Evolutionary conservation across 2,888 invertebrate species (phyloP).

Genomic region (Campopleginae sp.): DNA sequence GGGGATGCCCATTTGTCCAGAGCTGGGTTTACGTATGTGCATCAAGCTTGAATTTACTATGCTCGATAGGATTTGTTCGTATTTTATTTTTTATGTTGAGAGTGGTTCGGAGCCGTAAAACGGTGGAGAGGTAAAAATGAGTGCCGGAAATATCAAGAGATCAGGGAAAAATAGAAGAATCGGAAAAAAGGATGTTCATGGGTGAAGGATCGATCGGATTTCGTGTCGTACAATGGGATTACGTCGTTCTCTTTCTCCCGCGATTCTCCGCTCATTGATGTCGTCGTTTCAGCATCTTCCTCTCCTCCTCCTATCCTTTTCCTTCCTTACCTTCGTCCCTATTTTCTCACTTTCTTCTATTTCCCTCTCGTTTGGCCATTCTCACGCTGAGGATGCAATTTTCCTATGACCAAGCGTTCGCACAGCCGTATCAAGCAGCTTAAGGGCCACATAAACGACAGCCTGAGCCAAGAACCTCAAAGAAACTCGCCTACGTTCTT

Average conservation of each 20-base stretch:
- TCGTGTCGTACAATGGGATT: constrained; percentile 67
- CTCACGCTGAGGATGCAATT: constrained; percentile 63
- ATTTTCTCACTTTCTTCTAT: constrained; percentile 26
- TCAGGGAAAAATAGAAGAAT: constrained; percentile 19
- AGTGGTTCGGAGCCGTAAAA: constrained; percentile 20
- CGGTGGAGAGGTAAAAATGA: neutral
- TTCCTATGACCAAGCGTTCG: constrained; percentile 53
- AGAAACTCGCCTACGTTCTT: constrained; percentile 45
- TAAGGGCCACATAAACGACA: constrained; percentile 65
- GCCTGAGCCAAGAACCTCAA: constrained; percentile 60
- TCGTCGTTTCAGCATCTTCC: constrained; percentile 47
- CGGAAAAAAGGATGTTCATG: constrained; percentile 27
- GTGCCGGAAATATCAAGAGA: constrained; percentile 54
- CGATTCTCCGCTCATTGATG: constrained; percentile 47
- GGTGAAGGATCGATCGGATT: constrained; percentile 54
- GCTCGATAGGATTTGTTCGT: constrained; percentile 4
- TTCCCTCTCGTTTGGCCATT: constrained; percentile 33
- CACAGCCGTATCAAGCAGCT: constrained; percentile 53
- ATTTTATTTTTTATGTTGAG: neutral
- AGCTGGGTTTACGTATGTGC: constrained; percentile 29
- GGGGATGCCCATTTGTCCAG: constrained; percentile 16
- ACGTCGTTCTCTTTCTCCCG: constrained; percentile 47
- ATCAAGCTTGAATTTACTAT: neutral
- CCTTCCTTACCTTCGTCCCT: neutral
- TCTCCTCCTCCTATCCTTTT: constrained; percentile 18